phyloP scores from a whole-genome alignment of 92 coral and sea anemone genomes.

The Virgularia gustaviana region DNA sequence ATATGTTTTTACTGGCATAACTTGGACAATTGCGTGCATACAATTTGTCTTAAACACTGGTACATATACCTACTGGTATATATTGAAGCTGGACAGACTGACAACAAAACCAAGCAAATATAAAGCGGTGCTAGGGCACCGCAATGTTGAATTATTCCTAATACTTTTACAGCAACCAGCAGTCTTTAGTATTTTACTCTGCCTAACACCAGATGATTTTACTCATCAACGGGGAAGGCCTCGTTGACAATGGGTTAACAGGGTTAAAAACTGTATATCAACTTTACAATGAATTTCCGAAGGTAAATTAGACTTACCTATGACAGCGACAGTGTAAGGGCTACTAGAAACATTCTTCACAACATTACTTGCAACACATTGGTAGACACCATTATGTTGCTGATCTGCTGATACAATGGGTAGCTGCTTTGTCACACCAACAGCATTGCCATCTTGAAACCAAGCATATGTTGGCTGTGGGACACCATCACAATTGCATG shows the following conservation, averaged over 20 bases:
- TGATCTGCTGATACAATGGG: slow-evolving; percentile 38
- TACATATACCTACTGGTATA: no score
- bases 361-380: slow-evolving; percentile 55
- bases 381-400: slow-evolving; percentile 63
- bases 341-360: slow-evolving; percentile 40
- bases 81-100: no score
- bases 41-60: no score
- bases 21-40: no score
- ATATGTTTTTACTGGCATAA: no score
- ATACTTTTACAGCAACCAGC: background rate
- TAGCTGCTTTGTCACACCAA: slow-evolving; percentile 33
- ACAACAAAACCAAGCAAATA: no score
- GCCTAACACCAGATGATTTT: no score
- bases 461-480: slow-evolving; percentile 62
- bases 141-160: background rate
- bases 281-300: background rate
- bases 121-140: no score
- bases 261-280: background rate
- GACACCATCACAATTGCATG: slow-evolving; percentile 15
- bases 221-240: no score
- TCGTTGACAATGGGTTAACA: no score
- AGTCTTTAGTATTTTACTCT: no score
- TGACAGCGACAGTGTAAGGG: slow-evolving; percentile 2
- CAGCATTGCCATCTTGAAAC: slow-evolving; percentile 51
- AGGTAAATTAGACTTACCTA: slow-evolving; percentile 23